Percentiles rank a stretch among this genome's conserved stretches.
These are phyloP conservation scores for Pollenia angustigena DNA, from an alignment of 2,888 invertebrate species.

Conservation along the genomic window DNA sequence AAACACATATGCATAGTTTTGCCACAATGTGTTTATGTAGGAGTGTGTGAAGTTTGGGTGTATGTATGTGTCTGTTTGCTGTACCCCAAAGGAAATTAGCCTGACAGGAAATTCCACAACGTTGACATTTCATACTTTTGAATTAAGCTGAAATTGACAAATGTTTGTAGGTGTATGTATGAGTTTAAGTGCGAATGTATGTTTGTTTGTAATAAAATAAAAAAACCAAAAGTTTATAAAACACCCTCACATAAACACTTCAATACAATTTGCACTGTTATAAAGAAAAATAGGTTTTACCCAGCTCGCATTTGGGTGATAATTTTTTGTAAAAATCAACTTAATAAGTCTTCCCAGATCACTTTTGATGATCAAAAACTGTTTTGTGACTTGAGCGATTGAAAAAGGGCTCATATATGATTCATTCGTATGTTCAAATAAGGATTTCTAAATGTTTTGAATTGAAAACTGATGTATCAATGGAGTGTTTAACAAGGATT, in stretches of 20 bases:
- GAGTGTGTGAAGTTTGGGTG: conserved; percentile 17
- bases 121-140: conserved; percentile 71
- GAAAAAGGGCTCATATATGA: no score
- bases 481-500: no score
- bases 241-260: not conserved
- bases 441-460: no score
- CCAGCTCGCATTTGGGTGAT: no score
- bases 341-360: no score
- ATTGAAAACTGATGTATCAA: no score
- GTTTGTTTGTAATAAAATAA: not conserved
- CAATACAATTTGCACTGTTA: no score
- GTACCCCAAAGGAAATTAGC: conserved; percentile 81
- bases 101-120: conserved; percentile 81
- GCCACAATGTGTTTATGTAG: conserved; percentile 29
- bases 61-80: conserved; percentile 21
- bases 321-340: no score
- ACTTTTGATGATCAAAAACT: no score
- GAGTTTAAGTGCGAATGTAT: not conserved
- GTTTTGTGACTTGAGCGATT: no score
- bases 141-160: conserved; percentile 66
- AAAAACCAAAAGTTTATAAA: not conserved
- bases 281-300: not conserved
- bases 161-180: conserved; percentile 33
- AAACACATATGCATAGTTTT: conserved; percentile 38
- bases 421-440: no score